Percentiles rank a stretch among this genome's conserved stretches.
Conservation (phyloP, 2,797 vertebrate genomes). For the Anableps anableps region DNA sequence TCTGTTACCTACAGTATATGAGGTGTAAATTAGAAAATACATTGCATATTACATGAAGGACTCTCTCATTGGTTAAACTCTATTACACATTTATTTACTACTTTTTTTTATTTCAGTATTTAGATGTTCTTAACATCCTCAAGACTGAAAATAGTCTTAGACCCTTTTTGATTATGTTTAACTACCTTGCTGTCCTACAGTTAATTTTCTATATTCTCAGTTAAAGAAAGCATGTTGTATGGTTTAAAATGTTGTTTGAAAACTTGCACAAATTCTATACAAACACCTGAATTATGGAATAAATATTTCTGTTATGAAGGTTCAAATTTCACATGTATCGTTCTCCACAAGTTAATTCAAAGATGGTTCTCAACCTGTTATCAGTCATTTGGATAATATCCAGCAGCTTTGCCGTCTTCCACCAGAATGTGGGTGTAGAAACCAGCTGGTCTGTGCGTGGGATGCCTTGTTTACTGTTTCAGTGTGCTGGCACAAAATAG, state of each 20-base stretch:
- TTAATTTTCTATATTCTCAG: conserved; percentile 24
- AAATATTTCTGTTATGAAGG: conserved; percentile 6
- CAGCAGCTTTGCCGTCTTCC: conserved; percentile 74
- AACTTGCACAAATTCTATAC: conserved; percentile 12
- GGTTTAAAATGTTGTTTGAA: conserved; percentile 13
- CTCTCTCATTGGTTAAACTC: not conserved
- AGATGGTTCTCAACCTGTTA: conserved; percentile 64
- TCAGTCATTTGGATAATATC: conserved; percentile 68
- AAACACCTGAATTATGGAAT: not conserved
- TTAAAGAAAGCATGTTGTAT: conserved; percentile 8
- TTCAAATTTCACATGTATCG: conserved; percentile 6
- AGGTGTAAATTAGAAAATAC: not conserved
- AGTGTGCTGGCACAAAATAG: conserved; percentile 67
- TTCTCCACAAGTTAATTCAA: conserved; percentile 51
- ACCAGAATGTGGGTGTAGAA: conserved; percentile 78
- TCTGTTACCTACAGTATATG: not conserved
- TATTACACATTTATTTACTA: not conserved
- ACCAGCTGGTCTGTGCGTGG: conserved; percentile 82
- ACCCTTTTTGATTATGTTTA: not conserved
- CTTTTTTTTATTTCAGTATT: not conserved
- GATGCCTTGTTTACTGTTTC: conserved; percentile 78
- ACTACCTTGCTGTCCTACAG: conserved; percentile 51
- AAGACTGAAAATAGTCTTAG: not conserved
- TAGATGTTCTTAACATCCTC: not conserved
- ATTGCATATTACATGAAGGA: not conserved